These are phyloP conservation scores for Limnephilus rhombicus DNA, from an alignment of 2,888 invertebrate species.

Conservation along the genomic window DNA sequence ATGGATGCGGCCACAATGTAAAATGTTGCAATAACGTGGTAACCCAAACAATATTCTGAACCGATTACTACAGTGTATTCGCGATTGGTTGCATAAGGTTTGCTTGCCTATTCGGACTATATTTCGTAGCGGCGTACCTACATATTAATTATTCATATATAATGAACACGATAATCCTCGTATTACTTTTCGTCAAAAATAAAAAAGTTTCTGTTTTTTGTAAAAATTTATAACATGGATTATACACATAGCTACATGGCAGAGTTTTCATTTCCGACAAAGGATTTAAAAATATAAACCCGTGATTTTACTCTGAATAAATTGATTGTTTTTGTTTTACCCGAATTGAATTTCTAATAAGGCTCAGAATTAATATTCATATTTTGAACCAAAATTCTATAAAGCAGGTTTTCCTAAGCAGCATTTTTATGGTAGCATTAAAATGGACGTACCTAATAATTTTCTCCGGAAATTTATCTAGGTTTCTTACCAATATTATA, in stretches of 20 bases:
- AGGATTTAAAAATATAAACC: neutral
- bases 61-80: too few relatives aligned
- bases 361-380: neutral
- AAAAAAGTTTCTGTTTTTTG: too few relatives aligned
- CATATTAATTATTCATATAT: neutral
- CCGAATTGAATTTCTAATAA: neutral
- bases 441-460: neutral
- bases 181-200: neutral
- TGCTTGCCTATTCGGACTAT: too few relatives aligned
- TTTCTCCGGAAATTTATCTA: neutral
- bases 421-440: neutral
- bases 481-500: neutral
- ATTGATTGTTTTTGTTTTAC: neutral
- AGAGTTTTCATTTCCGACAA: neutral
- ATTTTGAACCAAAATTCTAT: neutral
- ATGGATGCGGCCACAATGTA: too few relatives aligned
- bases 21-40: neutral
- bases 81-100: too few relatives aligned
- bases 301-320: neutral
- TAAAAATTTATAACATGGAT: conserved; percentile 7
- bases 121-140: too few relatives aligned
- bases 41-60: neutral
- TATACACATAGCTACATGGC: neutral
- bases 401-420: neutral
- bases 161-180: neutral